Evolutionary conservation across 2,888 invertebrate species (phyloP), one percentile per base, ranked within the genome.

Genomic region (Miltochrista miniata): DNA sequence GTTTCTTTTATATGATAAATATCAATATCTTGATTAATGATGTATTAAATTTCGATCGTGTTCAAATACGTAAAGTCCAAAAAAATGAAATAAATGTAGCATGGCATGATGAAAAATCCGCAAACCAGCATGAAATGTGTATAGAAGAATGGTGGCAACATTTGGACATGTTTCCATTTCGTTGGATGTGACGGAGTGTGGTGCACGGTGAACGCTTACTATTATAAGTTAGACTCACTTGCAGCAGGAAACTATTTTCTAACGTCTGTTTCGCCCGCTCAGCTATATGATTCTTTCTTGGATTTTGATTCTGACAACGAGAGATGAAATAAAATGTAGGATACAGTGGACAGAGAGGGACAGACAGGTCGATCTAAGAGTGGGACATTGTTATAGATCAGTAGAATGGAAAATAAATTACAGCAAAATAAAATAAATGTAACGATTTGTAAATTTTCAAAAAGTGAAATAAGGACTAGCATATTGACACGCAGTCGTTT

Each of bases 201-300:
- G 45, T 52, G 55, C 47, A 61, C 50, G 55, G 57, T 45, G 68
- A 65, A 71, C 72, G 74, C 60, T 62, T 72, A 74, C 68, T 56
- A 73, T 69, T 62, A 56, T 70, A 80, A 81, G 72, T 67, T 64
- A 60, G 69, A 91, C 90, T 91, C 90, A 91, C 90, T 90, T 91
- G 90, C 71, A 85, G 61, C 89, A 91, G 90, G 89, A 89, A 90
- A 85, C 80, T 89, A 85, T 85, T 90, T 68, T 90, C 90, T 89
- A 91, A 85, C 51, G 87, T 83, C 81, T 91, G 90, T 89, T 91
- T 91, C 77, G 90, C 90, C 80, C 90, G 87, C 87, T 91, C 90
- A 74, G 88, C 90, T 70, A 91, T 90, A 86, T 87, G 90, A 83
- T 86, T 90, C 82, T 87, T 87, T 87, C 90, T 85, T 73, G 90